Conservation (phyloP, 2,113 vertebrate genomes). For the Gopherus flavomarginatus region DNA sequence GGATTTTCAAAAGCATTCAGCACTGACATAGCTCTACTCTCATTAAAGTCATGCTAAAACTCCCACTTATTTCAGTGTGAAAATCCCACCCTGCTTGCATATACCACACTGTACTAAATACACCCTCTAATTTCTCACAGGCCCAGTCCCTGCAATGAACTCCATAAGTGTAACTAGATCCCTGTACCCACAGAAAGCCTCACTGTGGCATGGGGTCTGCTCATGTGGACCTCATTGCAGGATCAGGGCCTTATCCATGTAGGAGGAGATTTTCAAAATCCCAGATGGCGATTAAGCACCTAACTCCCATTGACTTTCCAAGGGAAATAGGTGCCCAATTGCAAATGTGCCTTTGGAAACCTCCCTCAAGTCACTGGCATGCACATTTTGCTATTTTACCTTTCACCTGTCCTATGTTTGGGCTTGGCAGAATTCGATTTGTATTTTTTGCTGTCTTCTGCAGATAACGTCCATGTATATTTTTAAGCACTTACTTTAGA, state of each 20-base stretch:
- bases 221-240: background rate
- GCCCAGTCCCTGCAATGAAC: background rate
- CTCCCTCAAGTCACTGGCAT: background rate
- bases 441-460: no score
- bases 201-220: background rate
- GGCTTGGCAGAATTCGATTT: background rate
- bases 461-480: no score
- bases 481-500: no score
- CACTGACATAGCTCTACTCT: background rate
- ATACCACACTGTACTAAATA: background rate
- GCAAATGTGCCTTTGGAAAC: background rate
- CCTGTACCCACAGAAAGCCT: background rate
- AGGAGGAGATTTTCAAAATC: rapidly evolving
- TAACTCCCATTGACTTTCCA: background rate
- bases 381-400: background rate
- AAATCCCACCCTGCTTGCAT: background rate
- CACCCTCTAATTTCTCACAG: background rate
- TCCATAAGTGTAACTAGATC: background rate
- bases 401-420: background rate
- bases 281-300: background rate
- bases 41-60: background rate
- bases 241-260: background rate
- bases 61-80: background rate
- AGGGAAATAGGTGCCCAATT: background rate
- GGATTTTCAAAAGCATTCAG: background rate